Evolutionary conservation across 2,797 vertebrate species (phyloP).

Genomic region (Cynodonichthys magdalenae): DNA sequence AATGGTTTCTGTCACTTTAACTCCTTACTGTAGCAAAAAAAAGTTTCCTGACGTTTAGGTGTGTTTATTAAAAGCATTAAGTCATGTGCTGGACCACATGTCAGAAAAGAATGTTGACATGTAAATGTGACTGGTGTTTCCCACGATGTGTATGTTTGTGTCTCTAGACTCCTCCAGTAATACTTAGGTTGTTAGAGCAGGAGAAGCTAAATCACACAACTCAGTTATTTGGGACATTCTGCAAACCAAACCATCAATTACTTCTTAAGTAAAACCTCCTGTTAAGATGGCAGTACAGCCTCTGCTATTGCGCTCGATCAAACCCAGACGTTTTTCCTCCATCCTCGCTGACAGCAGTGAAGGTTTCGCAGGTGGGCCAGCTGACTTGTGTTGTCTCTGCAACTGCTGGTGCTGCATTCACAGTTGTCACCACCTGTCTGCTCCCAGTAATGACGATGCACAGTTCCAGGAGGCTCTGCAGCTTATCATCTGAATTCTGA

Average conservation of each 20-base stretch:
- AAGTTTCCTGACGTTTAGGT: constrained; percentile 13
- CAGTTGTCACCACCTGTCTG: constrained; percentile 44
- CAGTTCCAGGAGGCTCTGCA: constrained; percentile 21
- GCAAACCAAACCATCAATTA: too few relatives aligned
- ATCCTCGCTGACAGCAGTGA: constrained; percentile 15
- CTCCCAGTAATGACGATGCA: constrained; percentile 22
- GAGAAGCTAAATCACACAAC: too few relatives aligned
- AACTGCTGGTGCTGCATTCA: constrained; percentile 30
- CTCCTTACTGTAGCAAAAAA: constrained; percentile 2
- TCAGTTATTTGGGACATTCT: too few relatives aligned
- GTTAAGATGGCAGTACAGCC: constrained; percentile 22
- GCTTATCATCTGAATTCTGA: constrained; percentile 22
- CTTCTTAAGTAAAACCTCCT: background rate
- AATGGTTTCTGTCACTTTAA: background rate
- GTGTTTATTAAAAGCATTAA: constrained; percentile 15
- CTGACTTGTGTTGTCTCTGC: constrained; percentile 31
- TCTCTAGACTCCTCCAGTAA: constrained; percentile 16
- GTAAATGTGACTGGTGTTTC: constrained; percentile 55
- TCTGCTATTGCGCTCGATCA: constrained; percentile 22
- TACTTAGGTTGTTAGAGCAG: background rate
- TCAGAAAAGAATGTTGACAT: constrained; percentile 62
- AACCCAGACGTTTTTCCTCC: constrained; percentile 1
- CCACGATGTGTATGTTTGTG: constrained; percentile 47
- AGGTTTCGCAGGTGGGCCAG: constrained; percentile 36
- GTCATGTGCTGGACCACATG: constrained; percentile 26